Conservation (phyloP, 2,113 vertebrate species). For the Takifugu bimaculatus region DNA sequence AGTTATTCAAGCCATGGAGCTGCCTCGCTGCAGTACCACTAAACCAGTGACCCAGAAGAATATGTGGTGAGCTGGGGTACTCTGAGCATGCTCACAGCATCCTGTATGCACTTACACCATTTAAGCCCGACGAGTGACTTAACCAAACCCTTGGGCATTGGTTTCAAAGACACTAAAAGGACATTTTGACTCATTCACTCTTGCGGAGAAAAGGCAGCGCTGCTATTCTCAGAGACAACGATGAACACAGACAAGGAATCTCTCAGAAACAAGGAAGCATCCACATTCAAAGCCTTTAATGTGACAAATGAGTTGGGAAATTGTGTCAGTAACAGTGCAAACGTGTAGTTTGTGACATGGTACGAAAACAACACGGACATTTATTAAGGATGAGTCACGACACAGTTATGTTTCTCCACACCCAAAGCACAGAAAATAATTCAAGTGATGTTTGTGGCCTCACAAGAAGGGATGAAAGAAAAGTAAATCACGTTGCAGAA, state of each 20-base stretch:
- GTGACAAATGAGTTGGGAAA: constrained; percentile 7
- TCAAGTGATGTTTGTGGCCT: not conserved
- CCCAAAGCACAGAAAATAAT: constrained; percentile 2
- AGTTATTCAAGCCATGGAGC: constrained; percentile 29
- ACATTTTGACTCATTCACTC: constrained; percentile 77
- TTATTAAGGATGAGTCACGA: constrained; percentile 4
- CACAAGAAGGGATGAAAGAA: constrained; percentile 11
- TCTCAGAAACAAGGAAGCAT: constrained; percentile 19
- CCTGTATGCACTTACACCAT: constrained; percentile 30
- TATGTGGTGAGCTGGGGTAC: constrained; percentile 14
- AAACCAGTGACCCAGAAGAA: constrained; percentile 33
- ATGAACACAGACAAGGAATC: constrained; percentile 26
- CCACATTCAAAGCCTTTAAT: not conserved
- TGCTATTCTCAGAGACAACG: constrained; percentile 39
- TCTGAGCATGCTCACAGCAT: constrained; percentile 42
- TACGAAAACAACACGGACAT: constrained; percentile 1
- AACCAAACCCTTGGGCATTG: constrained; percentile 21
- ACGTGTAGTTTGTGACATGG: not conserved
- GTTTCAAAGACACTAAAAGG: constrained; percentile 64
- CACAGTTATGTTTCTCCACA: constrained; percentile 5
- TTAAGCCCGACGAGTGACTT: constrained; percentile 51
- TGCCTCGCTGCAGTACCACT: constrained; percentile 12
- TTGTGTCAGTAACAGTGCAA: constrained; percentile 11
- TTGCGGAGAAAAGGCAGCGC: constrained; percentile 23
- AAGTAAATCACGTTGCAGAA: constrained; percentile 23